phyloP scores from a whole-genome alignment of 2,888 invertebrate genomes.

The Drosophila kuntzei region DNA sequence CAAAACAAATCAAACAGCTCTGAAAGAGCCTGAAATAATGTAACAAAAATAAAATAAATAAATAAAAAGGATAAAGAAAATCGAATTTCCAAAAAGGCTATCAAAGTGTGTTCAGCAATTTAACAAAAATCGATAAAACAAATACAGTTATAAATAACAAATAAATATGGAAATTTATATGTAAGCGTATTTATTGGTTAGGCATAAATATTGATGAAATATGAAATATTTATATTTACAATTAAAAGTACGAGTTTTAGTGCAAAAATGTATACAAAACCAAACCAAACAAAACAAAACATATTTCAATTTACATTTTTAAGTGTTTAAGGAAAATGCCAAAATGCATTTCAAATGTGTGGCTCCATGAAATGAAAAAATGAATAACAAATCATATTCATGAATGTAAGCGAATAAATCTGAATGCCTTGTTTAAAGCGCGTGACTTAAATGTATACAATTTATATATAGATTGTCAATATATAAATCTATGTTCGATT shows the following conservation, averaged over 20 bases:
- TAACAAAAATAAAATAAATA: not conserved
- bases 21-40: slow-evolving; percentile 26
- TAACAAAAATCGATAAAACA: slow-evolving; percentile 42
- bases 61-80: slow-evolving; percentile 8
- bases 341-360: slow-evolving; percentile 72
- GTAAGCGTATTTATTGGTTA: slow-evolving; percentile 32
- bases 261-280: slow-evolving; percentile 33
- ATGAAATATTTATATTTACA: slow-evolving; percentile 57
- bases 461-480: slow-evolving; percentile 32
- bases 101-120: slow-evolving; percentile 57
- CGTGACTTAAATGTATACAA: slow-evolving; percentile 36
- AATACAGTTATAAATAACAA: slow-evolving; percentile 15
- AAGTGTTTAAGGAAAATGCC: slow-evolving; percentile 75
- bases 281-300: slow-evolving; percentile 23
- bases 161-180: slow-evolving; percentile 21
- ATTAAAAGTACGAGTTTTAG: slow-evolving; percentile 42
- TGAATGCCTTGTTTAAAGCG: slow-evolving; percentile 36
- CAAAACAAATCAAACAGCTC: slow-evolving; percentile 41
- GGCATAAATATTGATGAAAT: slow-evolving; percentile 67
- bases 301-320: slow-evolving; percentile 71
- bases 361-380: slow-evolving; percentile 49
- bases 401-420: slow-evolving; percentile 47
- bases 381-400: slow-evolving; percentile 59
- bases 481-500: slow-evolving; percentile 29
- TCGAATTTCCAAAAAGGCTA: slow-evolving; percentile 48